Evolutionary conservation across 1,140 invertebrate species (phyloP).

Genomic region (Magallana ariakensis): DNA sequence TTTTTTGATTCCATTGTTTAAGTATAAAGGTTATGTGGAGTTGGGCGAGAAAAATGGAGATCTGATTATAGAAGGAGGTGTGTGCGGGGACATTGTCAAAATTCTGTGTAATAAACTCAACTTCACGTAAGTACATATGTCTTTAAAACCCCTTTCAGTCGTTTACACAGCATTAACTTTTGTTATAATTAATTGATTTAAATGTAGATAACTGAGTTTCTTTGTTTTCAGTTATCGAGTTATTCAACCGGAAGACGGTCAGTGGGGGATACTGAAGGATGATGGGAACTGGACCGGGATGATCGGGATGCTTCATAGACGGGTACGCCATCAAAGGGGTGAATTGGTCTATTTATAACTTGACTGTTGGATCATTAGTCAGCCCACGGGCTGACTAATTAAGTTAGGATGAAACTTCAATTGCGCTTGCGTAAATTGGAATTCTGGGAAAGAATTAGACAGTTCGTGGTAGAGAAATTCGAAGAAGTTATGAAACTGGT

Average conservation of each 20-base stretch:
- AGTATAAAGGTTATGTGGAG: constrained; percentile 17
- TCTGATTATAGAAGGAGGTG: not conserved
- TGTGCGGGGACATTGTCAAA: not conserved
- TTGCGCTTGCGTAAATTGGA: too few relatives aligned
- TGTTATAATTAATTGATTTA: not conserved
- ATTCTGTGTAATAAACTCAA: constrained; percentile 20
- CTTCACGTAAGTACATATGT: not conserved
- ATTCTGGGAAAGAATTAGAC: too few relatives aligned
- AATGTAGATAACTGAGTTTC: not conserved
- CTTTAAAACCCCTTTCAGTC: too few relatives aligned
- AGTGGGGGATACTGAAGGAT: constrained; percentile 47
- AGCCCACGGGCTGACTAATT: too few relatives aligned
- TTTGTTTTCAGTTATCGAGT: constrained; percentile 46
- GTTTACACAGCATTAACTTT: too few relatives aligned
- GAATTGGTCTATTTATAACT: too few relatives aligned
- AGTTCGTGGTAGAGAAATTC: too few relatives aligned
- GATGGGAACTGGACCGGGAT: constrained; percentile 60
- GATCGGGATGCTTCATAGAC: constrained; percentile 53
- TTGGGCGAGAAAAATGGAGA: not conserved
- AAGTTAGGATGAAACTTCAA: too few relatives aligned
- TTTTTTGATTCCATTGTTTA: not conserved
- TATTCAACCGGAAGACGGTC: constrained; percentile 49
- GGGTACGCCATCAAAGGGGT: constrained; percentile 39
- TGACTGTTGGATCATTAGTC: too few relatives aligned
- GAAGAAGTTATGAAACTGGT: too few relatives aligned